These are phyloP conservation scores for Oegoconia quadripuncta DNA, from an alignment of 2,888 invertebrate species.

Conservation along the genomic window DNA sequence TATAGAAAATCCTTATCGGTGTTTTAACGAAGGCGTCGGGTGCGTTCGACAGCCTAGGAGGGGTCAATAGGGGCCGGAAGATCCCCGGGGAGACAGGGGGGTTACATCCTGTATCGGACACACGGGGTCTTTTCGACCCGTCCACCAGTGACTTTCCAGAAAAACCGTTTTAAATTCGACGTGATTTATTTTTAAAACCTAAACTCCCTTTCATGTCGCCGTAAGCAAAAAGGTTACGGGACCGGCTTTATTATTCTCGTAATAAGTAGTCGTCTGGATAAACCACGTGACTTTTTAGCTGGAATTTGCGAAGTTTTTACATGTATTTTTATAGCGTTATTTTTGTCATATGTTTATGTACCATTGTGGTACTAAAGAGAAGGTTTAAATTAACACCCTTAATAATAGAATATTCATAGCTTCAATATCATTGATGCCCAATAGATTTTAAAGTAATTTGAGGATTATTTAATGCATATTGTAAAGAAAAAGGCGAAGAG, in stretches of 20 bases:
- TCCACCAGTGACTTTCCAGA: slow-evolving; percentile 48
- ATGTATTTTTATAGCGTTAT: too few species aligned
- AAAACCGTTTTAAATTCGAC: slow-evolving; percentile 38
- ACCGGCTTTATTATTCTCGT: too few species aligned
- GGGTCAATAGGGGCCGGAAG: slow-evolving; percentile 37
- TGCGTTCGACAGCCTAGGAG: slow-evolving; percentile 59
- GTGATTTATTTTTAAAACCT: slow-evolving; percentile 24
- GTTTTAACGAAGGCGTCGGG: slow-evolving; percentile 66
- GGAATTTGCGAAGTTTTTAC: too few species aligned
- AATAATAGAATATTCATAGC: slow-evolving; percentile 83
- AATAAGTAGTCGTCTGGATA: too few species aligned
- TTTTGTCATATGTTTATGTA: too few species aligned
- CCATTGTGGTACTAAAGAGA: too few species aligned
- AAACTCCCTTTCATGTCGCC: slow-evolving; percentile 7
- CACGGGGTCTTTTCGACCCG: slow-evolving; percentile 47
- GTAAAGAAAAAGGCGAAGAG: slow-evolving; percentile 79
- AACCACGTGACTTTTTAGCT: too few species aligned
- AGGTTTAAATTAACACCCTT: slow-evolving; percentile 78
- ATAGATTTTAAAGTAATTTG: slow-evolving; percentile 80
- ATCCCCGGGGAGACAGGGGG: slow-evolving; percentile 26
- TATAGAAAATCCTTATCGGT: slow-evolving; percentile 43
- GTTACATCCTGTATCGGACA: slow-evolving; percentile 51
- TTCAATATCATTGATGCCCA: slow-evolving; percentile 84
- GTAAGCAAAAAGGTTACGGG: too few species aligned
- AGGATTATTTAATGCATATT: slow-evolving; percentile 81